Conservation (phyloP, 2,113 vertebrate species). For the Gnathonemus longibarbis region DNA sequence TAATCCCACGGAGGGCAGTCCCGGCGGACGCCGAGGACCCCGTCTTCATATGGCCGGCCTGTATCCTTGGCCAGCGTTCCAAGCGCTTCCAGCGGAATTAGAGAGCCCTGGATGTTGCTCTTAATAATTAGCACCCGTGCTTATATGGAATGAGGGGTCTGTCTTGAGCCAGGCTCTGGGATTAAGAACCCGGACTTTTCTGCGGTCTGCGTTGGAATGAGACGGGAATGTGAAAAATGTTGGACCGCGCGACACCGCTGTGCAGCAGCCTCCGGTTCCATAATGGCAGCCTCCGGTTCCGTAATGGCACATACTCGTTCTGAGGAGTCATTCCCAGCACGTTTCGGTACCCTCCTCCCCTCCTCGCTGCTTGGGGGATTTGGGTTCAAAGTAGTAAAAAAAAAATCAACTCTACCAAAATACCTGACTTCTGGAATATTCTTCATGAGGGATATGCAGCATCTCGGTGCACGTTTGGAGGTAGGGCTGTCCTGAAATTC, state of each 20-base stretch:
- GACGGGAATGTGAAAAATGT: conserved; percentile 41
- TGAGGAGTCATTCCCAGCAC: conserved; percentile 13
- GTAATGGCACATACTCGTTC: conserved; percentile 24
- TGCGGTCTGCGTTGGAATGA: conserved; percentile 35
- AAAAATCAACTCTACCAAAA: background rate
- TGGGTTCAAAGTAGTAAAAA: conserved; percentile 12
- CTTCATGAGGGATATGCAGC: conserved; percentile 10
- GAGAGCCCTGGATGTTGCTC: conserved; percentile 15
- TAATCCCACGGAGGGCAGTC: background rate
- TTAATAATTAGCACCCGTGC: conserved; percentile 14
- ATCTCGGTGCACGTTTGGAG: background rate
- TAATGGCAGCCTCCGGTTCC: conserved; percentile 29
- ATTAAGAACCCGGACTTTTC: conserved; percentile 30
- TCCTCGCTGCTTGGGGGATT: background rate
- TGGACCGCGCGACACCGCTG: conserved; percentile 26
- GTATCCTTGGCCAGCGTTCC: background rate
- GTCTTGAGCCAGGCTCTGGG: conserved; percentile 18
- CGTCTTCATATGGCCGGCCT: conserved; percentile 1
- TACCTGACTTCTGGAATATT: background rate
- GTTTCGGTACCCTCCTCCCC: conserved; percentile 25
- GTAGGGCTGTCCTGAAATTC: background rate
- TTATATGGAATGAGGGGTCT: conserved; percentile 23
- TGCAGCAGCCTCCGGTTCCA: conserved; percentile 26
- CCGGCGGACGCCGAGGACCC: background rate
- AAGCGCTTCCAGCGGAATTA: background rate